Evolutionary conservation across 2,113 vertebrate species (phyloP).

Genomic region (Platichthys flesus): DNA sequence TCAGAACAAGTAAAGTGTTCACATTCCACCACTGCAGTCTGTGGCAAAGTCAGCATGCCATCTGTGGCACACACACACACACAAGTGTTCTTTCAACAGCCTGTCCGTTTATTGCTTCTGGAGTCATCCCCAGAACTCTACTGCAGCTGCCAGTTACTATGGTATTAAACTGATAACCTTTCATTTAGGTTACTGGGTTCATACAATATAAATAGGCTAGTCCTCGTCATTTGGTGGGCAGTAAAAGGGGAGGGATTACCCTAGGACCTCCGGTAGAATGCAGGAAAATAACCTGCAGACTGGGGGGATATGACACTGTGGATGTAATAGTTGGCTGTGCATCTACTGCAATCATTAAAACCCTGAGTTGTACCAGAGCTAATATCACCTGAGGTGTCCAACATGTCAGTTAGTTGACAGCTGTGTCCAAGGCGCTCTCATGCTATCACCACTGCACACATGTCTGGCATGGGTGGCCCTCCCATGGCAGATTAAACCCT

Average conservation of each 20-base stretch:
- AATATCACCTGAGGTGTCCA: constrained; percentile 13
- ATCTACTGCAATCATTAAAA: not conserved
- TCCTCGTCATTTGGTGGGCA: constrained; percentile 3
- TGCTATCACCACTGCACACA: constrained; percentile 48
- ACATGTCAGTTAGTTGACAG: not conserved
- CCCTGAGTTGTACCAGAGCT: constrained; percentile 5
- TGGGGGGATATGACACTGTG: not conserved
- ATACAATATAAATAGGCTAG: constrained; percentile 15
- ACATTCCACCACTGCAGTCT: constrained; percentile 19
- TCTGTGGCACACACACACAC: constrained; percentile 7
- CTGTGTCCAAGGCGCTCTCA: not conserved
- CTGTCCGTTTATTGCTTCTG: constrained; percentile 18
- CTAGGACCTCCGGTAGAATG: constrained; percentile 1
- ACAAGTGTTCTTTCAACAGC: constrained; percentile 26
- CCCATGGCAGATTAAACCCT: not conserved
- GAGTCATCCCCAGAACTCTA: constrained; percentile 48
- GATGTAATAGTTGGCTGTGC: not conserved
- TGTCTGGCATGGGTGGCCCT: constrained; percentile 28
- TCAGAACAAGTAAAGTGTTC: not conserved
- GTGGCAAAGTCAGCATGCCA: constrained; percentile 35
- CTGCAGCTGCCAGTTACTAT: constrained; percentile 30
- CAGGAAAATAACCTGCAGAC: constrained; percentile 1
- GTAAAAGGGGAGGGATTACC: constrained; percentile 31
- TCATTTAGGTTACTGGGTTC: constrained; percentile 24
- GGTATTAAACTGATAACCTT: constrained; percentile 51